phyloP scores from a whole-genome alignment of 1,140 invertebrate genomes.

The Trichonephila clavata region DNA sequence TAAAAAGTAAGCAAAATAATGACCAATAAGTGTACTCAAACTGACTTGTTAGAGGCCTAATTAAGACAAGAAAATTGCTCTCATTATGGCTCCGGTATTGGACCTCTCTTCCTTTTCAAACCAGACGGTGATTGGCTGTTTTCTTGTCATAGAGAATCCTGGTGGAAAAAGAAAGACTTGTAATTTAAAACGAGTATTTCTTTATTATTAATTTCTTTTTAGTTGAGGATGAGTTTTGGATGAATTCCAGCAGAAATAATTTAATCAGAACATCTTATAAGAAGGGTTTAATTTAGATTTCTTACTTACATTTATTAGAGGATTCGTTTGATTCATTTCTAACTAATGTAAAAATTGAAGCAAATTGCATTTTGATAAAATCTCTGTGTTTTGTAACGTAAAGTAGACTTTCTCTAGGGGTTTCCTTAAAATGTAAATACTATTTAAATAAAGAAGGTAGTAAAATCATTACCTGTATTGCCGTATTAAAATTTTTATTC shows the following conservation, averaged over 20 bases:
- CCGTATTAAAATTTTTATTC: too few species aligned
- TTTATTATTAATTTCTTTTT: conserved; percentile 26
- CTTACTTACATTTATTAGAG: neutral
- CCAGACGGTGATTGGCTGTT: conserved; percentile 10
- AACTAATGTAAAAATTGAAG: too few species aligned
- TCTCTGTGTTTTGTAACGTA: too few species aligned
- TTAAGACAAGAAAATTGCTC: conserved; percentile 65
- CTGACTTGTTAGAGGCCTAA: conserved; percentile 60
- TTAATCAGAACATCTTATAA: neutral
- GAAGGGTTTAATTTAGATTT: too few species aligned
- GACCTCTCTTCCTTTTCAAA: neutral
- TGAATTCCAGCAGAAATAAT: neutral
- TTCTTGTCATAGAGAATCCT: conserved; percentile 13
- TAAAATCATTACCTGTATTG: too few species aligned
- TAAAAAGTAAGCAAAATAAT: conserved; percentile 23
- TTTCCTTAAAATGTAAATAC: too few species aligned
- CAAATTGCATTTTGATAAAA: too few species aligned
- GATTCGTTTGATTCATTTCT: too few species aligned
- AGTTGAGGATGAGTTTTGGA: neutral
- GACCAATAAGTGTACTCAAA: conserved; percentile 28
- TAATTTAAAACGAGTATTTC: neutral
- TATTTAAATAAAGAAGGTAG: too few species aligned
- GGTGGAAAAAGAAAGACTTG: neutral
- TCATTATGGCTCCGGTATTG: conserved; percentile 16
- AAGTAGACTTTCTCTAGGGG: too few species aligned